These are phyloP conservation scores for Aphidius ervi DNA, from an alignment of 1,140 invertebrate genomes.

Conservation along the genomic window DNA sequence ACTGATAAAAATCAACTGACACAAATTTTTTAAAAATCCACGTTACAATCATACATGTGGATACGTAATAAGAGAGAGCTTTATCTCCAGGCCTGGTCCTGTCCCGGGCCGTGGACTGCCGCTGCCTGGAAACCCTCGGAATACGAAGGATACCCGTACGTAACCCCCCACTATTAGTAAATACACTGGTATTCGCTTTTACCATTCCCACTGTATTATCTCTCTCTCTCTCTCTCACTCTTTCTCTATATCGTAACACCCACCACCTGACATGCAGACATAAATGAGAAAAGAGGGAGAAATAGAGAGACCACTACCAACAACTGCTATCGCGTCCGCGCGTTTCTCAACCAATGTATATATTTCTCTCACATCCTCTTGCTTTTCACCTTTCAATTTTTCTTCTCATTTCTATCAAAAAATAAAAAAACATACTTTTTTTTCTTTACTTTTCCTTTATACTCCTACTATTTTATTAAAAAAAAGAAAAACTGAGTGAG, in stretches of 20 bases:
- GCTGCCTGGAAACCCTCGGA: constrained; percentile 45
- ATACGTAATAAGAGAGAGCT: no score
- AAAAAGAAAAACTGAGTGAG: no score
- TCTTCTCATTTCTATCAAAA: background rate
- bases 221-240: background rate
- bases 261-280: background rate
- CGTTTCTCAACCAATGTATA: constrained; percentile 2
- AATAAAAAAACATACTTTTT: no score
- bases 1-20: no score
- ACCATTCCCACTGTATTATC: constrained; percentile 1
- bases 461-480: background rate
- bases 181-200: constrained; percentile 18
- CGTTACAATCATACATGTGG: no score
- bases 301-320: no score
- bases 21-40: no score
- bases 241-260: constrained; percentile 17
- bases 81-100: constrained; percentile 25
- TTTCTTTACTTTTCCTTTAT: background rate
- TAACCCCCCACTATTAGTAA: constrained; percentile 11
- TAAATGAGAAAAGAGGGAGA: no score
- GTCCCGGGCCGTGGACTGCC: constrained; percentile 49
- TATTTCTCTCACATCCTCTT: constrained; percentile 12
- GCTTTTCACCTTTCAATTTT: background rate
- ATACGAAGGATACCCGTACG: constrained; percentile 39
- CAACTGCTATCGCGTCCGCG: constrained; percentile 2